These are phyloP conservation scores for Aphaenogaster ashmeadi DNA, from an alignment of 1,140 invertebrate species.

Conservation along the genomic window DNA sequence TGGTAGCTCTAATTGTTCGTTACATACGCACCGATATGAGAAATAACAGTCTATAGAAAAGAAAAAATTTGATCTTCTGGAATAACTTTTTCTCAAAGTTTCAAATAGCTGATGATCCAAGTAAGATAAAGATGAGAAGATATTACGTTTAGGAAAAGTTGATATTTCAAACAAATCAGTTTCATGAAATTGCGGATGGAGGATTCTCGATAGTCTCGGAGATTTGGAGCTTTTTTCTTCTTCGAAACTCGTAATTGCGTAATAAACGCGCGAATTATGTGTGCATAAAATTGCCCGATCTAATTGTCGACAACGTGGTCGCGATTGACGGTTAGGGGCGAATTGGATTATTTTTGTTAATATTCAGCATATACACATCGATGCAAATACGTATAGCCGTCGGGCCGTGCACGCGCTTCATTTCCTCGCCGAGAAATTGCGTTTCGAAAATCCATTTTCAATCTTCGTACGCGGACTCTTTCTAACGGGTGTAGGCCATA, in stretches of 20 bases:
- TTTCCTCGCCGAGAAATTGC: slow-evolving; percentile 78
- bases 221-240: background rate
- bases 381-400: slow-evolving; percentile 54
- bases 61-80: background rate
- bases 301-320: background rate
- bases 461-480: slow-evolving; percentile 71
- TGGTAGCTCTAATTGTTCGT: background rate
- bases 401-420: slow-evolving; percentile 70
- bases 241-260: background rate
- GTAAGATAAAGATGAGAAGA: background rate
- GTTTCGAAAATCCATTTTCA: slow-evolving; percentile 78
- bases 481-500: slow-evolving; percentile 46
- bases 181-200: background rate
- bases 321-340: slow-evolving; percentile 27
- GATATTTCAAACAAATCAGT: background rate
- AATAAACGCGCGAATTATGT: slow-evolving; percentile 22
- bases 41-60: background rate
- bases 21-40: background rate
- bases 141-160: background rate
- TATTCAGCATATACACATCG: slow-evolving; percentile 64
- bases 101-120: background rate
- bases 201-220: background rate
- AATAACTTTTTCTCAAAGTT: slow-evolving; percentile 3
- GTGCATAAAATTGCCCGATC: slow-evolving; percentile 17
- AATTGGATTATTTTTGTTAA: slow-evolving; percentile 74